Base-by-base conservation (phyloP, 2,888 invertebrate species). In the Megamerina dolium region DNA sequence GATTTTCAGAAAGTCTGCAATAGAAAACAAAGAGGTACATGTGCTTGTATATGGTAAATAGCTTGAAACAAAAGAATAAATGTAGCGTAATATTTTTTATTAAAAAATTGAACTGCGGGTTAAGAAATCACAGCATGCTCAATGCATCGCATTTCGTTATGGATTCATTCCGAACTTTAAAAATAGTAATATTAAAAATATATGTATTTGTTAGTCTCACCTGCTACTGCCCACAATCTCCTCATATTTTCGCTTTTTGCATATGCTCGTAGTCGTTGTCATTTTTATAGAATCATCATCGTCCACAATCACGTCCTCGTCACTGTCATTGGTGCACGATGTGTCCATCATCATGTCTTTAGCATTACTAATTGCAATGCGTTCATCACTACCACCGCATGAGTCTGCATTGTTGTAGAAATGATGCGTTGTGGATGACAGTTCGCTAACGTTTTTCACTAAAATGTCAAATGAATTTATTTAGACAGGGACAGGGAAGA, bases 301-400 rank as follows among this genome's bases (percentile, higher is more conserved):
- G 42, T 72, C 72, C 14, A 72, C 68, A 52, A 68, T 70, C 27
- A 72, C 70, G 56, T 72, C 72, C 54, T 72, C 72, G 21, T 72
- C 72, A 56, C 69, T 70, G 43, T 71, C 70, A 54, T 70, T 70
- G 51, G 67, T 68, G 46, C 65, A 67, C n/a, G n/a, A n/a, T 33
- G 63, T 66, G 43, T 63, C 63, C 51, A 64, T 62, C 48, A 64
- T 55, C 41, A 57, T 57, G 39, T 67, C 65, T 50, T 63, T 67
- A 51, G 46, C 51, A 27, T 48, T 54, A 32, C 52, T 51, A 39
- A 34, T 56, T 31, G 53, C 49, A 6, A 47, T 32, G 6, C 56
- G 56, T 20, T 60, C 58, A 30, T 53, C 61, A 49, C 51, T 54
- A 45, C 70, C 60, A 37, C 63, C 64, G 44, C 71, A 70, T 37